Base-by-base conservation (phyloP, 2,888 invertebrate species). In the Scaptomyza flava region DNA sequence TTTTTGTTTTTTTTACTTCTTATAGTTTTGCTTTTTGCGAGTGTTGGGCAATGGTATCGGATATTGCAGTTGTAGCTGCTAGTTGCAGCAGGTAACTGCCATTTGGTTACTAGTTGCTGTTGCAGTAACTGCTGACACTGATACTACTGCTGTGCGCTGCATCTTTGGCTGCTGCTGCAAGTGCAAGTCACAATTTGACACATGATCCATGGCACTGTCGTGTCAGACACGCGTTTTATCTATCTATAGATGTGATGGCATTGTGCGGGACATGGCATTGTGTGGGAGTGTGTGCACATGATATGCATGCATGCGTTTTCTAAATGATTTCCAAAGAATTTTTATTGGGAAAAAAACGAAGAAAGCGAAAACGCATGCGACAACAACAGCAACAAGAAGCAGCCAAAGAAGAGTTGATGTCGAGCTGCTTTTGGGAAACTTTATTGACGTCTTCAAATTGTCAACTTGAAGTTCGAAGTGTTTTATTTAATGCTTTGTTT, bases 401-500 rank as follows among this genome's bases (percentile, higher is more conserved):
- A 64, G 34, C 47, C 23, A 54, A 17, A 59, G 34, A n/a, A 50
- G 45, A 67, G 38, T 63, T 73, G 70, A 68, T 63, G 76, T 75
- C 48, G 71, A 56, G 73, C 63, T 62, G 83, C 64, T 69, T 78
- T 72, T 67, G 67, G 77, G 65, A 77, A 82, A 83, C 80, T 83
- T 83, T 83, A 83, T 83, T 83, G 86, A 79, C 79, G 86, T 80
- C 86, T 84, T 81, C 82, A 85, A 83, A 83, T 85, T 83, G 82
- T 85, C 82, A 83, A 83, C 82, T 83, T 66, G 67, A 74, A 76
- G 78, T 82, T 82, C 72, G 68, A 83, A 81, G 83, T 83, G 79
- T 83, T 83, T 86, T 86, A 83, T 86, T 85, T 83, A 72, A 80
- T 86, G 86, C 79, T 83, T 83, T 85, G 86, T 80, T 81, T 83